Base-by-base conservation (phyloP, 2,888 invertebrate genomes). In the Ditylenchus weischeri region DNA sequence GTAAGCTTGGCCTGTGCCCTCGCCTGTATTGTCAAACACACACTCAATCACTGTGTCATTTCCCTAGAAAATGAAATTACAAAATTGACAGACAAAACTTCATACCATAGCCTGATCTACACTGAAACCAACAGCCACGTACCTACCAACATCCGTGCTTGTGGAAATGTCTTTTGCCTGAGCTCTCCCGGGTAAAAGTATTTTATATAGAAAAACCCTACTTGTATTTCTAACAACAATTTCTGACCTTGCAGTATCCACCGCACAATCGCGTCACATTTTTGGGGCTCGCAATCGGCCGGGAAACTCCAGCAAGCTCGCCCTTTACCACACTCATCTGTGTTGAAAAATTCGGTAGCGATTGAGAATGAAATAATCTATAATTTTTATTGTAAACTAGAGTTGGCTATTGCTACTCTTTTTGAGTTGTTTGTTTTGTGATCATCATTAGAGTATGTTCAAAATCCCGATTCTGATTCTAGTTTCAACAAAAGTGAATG, bases 21-120 rank as follows among this genome's bases (percentile, higher is more conserved):
- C 50, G 18, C 50, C 50, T 19, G 21, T 21, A 5, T 29, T 29
- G 21, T 50, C 50, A 6, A 50, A 50, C n/a, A 50, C 50, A 50
- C 50, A 50, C 21, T 50, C 50, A 18, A 50, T 21, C 18, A 50
- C 50, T 18, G n/a, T 50, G 50, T 50, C 50, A 50, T 50, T 50
- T 18, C 50, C 50, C 50, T 50, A 6, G 6, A 50, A 50, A 18
- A 50, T 18, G 6, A 19, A 50, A 50, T 21, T 50, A 18, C 18
- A 19, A 19, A 18, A 50, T 50, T 29, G 2, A 29, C 29, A 29
- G 5, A 29, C 29, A 29, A n/a, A 29, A 29, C 29, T 29, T 29
- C 50, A 4, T 19, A 50, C 50, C 50, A 50, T 50, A 50, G 50
- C 50, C 21, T 18, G 18, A 50, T 50, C 50, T 18, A 2, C 18